Conservation (phyloP, 2,888 invertebrate genomes). For the Pseudanteris insignis region DNA sequence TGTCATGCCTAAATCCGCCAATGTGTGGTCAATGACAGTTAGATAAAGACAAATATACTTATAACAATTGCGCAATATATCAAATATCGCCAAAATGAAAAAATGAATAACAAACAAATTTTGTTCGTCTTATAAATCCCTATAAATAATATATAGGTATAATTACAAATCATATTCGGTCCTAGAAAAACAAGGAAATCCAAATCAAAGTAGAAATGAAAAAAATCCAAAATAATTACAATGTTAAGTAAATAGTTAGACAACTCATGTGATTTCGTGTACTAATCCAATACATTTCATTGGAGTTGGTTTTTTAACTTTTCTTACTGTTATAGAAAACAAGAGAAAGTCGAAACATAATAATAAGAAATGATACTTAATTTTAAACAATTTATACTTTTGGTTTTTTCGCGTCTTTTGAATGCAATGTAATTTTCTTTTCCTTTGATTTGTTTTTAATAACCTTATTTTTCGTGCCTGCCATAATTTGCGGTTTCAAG, state of each 20-base stretch:
- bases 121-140: neutral
- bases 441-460: slow-evolving; percentile 50
- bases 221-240: no score
- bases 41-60: no score
- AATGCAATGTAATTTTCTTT: slow-evolving; percentile 47
- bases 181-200: slow-evolving; percentile 23
- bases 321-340: no score
- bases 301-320: no score
- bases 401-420: slow-evolving; percentile 35
- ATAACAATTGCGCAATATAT: slow-evolving; percentile 3
- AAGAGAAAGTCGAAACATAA: no score
- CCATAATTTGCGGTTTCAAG: slow-evolving; percentile 47
- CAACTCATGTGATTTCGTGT: no score
- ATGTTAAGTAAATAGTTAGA: no score
- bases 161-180: slow-evolving; percentile 23
- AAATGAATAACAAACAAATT: slow-evolving; percentile 5
- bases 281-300: no score
- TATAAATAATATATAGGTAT: slow-evolving; percentile 6
- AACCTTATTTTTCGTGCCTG: slow-evolving; percentile 49
- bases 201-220: no score
- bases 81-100: slow-evolving; percentile 1
- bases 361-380: no score
- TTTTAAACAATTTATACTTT: slow-evolving; percentile 20
- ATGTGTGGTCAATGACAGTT: neutral
- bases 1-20: neutral